A percentile compares a stretch with the other conserved stretches of the same genome.
These are phyloP conservation scores for Syngnathus typhle DNA, from an alignment of 2,113 vertebrate genomes.

Conservation along the genomic window DNA sequence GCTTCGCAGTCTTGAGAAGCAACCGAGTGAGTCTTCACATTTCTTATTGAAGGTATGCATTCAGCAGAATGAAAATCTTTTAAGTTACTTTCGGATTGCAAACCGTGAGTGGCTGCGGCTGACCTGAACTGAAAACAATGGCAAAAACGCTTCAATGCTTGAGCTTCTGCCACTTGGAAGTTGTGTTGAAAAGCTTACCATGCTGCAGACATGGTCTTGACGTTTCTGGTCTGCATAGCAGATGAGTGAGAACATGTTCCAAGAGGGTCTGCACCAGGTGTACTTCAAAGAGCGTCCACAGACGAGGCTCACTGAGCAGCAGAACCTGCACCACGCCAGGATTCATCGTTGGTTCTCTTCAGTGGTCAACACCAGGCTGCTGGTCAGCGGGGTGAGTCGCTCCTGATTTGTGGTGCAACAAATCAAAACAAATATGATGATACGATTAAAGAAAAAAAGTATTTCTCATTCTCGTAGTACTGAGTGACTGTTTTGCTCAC, in stretches of 20 bases:
- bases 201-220: fast-evolving
- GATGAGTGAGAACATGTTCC: conserved; percentile 73
- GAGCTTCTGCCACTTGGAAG: no score
- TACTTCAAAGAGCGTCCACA: conserved; percentile 49
- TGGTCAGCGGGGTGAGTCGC: conserved; percentile 62
- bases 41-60: not conserved
- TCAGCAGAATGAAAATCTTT: not conserved
- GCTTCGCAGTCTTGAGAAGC: not conserved
- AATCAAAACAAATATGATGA: not conserved
- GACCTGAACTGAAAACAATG: not conserved
- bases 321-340: conserved; percentile 47
- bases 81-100: not conserved
- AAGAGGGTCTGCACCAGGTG: conserved; percentile 71
- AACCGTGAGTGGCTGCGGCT: not conserved
- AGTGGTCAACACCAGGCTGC: conserved; percentile 63
- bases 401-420: not conserved
- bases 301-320: not conserved
- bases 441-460: not conserved
- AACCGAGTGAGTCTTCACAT: not conserved
- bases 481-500: no score
- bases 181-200: no score
- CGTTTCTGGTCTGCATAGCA: conserved; percentile 6
- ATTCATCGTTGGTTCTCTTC: conserved; percentile 68
- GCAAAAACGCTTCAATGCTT: not conserved
- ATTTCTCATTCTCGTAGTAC: not conserved